phyloP scores from a whole-genome alignment of 2,113 vertebrate genomes.

The Bungarus multicinctus region DNA sequence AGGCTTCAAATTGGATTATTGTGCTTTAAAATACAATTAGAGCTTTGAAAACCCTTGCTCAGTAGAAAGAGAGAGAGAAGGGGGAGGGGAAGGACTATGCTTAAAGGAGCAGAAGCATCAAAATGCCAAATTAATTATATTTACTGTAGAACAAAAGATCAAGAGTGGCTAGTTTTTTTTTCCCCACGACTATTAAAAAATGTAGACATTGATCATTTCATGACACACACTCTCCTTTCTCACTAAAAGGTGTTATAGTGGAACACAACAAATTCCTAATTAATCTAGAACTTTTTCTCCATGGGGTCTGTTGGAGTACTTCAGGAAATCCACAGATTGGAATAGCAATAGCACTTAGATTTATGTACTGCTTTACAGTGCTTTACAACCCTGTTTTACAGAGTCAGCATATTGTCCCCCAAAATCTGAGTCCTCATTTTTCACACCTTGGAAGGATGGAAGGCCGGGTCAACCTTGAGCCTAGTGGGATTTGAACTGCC shows the following conservation, averaged over 20 bases:
- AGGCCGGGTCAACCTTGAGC: too few relatives aligned
- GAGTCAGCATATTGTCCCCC: too few relatives aligned
- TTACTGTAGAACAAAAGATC: not conserved
- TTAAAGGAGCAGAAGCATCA: not conserved
- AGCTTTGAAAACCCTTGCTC: not conserved
- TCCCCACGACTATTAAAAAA: not conserved
- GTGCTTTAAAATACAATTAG: conserved; percentile 2
- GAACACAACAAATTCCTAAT: not conserved
- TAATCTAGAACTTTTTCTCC: not conserved
- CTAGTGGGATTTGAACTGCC: too few relatives aligned
- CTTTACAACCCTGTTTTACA: too few relatives aligned
- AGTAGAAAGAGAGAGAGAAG: too few relatives aligned
- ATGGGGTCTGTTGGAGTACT: not conserved
- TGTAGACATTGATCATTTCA: not conserved
- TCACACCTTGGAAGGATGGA: too few relatives aligned
- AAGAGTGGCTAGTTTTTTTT: not conserved
- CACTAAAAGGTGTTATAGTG: not conserved
- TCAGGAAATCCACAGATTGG: not conserved
- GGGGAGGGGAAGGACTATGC: too few relatives aligned
- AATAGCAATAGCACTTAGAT: too few relatives aligned
- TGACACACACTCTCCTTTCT: not conserved
- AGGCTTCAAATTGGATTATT: conserved; percentile 8
- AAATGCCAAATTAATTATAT: not conserved
- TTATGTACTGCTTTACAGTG: too few relatives aligned
- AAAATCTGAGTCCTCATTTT: too few relatives aligned